A percentile compares a stretch with the other conserved stretches of the same genome.
Evolutionary conservation across 1,140 invertebrate species (phyloP).

Genomic region (Arctopsyche grandis): DNA sequence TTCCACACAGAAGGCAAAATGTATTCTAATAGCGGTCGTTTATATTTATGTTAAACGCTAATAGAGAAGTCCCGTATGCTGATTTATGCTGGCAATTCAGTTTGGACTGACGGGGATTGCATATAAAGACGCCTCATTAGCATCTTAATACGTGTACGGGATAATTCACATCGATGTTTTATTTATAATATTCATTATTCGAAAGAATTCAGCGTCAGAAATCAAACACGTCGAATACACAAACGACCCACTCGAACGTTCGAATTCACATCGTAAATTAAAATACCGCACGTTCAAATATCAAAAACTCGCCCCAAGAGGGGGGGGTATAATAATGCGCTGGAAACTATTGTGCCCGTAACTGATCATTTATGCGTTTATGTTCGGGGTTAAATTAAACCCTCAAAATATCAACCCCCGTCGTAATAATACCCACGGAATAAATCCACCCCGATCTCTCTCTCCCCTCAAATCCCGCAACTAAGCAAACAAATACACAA

Average conservation of each 20-base stretch:
- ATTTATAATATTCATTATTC: slow-evolving; percentile 1
- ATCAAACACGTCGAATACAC: neutral
- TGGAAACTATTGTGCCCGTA: slow-evolving; percentile 52
- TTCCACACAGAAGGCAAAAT: slow-evolving; percentile 32
- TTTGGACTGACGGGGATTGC: slow-evolving; percentile 26
- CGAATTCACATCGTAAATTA: neutral
- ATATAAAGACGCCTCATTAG: slow-evolving; percentile 27
- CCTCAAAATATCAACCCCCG: slow-evolving; percentile 53
- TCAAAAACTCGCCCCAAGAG: neutral
- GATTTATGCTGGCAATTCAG: slow-evolving; percentile 30
- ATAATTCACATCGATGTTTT: slow-evolving; percentile 26
- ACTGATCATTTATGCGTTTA: slow-evolving; percentile 56
- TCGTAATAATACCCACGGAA: slow-evolving; percentile 49
- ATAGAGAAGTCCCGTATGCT: slow-evolving; percentile 19
- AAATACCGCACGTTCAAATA: neutral
- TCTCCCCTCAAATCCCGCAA: slow-evolving; percentile 42
- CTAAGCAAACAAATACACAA: slow-evolving; percentile 53
- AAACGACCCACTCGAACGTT: neutral
- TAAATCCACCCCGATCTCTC: slow-evolving; percentile 46
- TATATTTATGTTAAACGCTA: slow-evolving; percentile 30
- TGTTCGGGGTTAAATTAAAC: slow-evolving; percentile 55
- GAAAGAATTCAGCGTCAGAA: neutral
- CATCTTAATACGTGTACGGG: slow-evolving; percentile 28
- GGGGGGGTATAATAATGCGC: slow-evolving; percentile 1
- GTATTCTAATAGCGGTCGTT: slow-evolving; percentile 34